Base-by-base conservation (phyloP, 2,888 invertebrate genomes). In the Nephrocerus scutellatus region DNA sequence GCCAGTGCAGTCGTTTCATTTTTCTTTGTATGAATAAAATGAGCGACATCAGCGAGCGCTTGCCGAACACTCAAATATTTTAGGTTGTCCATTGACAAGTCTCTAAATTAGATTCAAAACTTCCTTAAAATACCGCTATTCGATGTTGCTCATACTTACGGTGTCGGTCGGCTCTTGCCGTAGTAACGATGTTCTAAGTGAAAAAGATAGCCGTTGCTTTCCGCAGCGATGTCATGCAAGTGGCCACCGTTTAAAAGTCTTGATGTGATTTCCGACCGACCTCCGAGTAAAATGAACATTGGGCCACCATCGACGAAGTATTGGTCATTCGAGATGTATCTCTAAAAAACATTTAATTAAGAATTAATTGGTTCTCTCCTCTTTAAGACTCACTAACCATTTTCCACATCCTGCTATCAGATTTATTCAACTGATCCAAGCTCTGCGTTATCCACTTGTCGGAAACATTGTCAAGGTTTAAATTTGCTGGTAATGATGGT, bases 111-210 rank as follows among this genome's bases (percentile, higher is more conserved):
- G 2, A 9, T 13, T 34, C 18, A 18, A 14, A 10, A n/a, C n/a
- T n/a, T n/a, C n/a, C n/a, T n/a, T n/a, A n/a, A 12, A 28, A n/a
- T 8, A 28, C n/a, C n/a, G 8, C 8, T n/a, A n/a, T n/a, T n/a
- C 29, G 8, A n/a, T 9, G 8, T n/a, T n/a, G n/a, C n/a, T n/a
- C n/a, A n/a, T 21, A 43, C 74, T 72, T 63, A 87, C 86, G 55
- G 53, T 13, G 78, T 77, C 0, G 87, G 88, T 43, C 72, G 73
- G 47, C 83, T 86, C 37, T 74, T 55, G 2, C 89, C 89, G 56
- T 89, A 90, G 60, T 77, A 90, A 49, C 89, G 73, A 62, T 90
- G 89, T 57, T 90, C 90, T 1, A 86, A 77, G 49, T 80, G 80
- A 57, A 82, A 80, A 54, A 84, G 67, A 5, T 76, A 74, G 0